A percentile compares a stretch with the other conserved stretches of the same genome.
Evolutionary conservation across 2,888 invertebrate species (phyloP).

Genomic region (Cryptocheilus praepositus): DNA sequence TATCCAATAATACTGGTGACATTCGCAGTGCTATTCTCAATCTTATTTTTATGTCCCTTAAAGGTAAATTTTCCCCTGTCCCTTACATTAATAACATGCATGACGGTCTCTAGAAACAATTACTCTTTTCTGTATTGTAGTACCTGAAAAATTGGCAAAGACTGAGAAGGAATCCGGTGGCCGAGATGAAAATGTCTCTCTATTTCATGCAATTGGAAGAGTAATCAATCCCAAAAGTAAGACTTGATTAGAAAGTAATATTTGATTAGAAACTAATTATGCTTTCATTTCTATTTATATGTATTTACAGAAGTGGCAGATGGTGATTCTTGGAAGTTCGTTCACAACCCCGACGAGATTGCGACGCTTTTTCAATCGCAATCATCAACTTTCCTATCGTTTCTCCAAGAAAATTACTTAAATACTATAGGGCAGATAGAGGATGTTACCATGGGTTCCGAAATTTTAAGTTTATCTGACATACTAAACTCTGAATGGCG

Average conservation of each 20-base stretch:
- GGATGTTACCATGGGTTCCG: conserved; percentile 76
- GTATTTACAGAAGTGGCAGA: conserved; percentile 67
- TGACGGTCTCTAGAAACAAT: not conserved
- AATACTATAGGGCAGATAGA: conserved; percentile 82
- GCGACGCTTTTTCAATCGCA: conserved; percentile 82
- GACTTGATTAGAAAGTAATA: not conserved
- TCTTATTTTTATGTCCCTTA: conserved; percentile 87
- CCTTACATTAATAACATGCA: not conserved
- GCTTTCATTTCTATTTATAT: conserved; percentile 11
- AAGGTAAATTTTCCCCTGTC: conserved; percentile 76
- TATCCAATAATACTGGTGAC: conserved; percentile 86
- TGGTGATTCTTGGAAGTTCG: conserved; percentile 74
- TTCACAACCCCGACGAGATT: conserved; percentile 81
- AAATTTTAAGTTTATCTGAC: conserved; percentile 84
- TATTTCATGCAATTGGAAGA: conserved; percentile 86
- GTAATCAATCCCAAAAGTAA: conserved; percentile 86
- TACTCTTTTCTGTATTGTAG: conserved; percentile 43
- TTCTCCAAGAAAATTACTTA: conserved; percentile 85
- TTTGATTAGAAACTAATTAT: not conserved
- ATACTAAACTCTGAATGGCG: conserved; percentile 81
- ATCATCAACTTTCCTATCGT: conserved; percentile 81
- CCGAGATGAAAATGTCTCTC: conserved; percentile 83
- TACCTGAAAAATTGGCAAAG: conserved; percentile 49
- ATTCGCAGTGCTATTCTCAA: conserved; percentile 89
- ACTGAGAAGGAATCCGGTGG: conserved; percentile 73